Conservation (phyloP, 2,797 vertebrate species). For the Lutjanus argentimaculatus region DNA sequence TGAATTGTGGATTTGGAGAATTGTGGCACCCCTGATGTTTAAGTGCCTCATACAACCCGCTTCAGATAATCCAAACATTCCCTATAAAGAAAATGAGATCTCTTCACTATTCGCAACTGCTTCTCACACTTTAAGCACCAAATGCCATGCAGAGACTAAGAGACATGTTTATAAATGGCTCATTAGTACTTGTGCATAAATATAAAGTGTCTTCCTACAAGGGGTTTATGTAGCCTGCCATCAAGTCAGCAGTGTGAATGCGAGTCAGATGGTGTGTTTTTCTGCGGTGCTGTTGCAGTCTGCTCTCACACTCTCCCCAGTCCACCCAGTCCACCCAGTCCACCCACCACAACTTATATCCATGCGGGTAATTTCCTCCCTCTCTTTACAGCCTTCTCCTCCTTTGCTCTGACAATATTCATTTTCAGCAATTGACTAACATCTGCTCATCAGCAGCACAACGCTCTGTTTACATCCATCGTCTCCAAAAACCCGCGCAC, state of each 20-base stretch:
- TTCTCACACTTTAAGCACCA: conserved; percentile 33
- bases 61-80: too few relatives aligned
- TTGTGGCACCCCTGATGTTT: too few relatives aligned
- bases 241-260: conserved; percentile 45
- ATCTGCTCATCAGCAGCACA: conserved; percentile 51
- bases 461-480: conserved; percentile 27
- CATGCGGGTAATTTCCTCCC: background rate
- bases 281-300: conserved; percentile 38
- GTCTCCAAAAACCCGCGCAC: conserved; percentile 15
- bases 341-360: background rate
- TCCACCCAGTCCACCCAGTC: conserved; percentile 26
- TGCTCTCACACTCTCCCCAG: conserved; percentile 21
- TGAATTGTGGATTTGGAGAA: too few relatives aligned
- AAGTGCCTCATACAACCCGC: too few relatives aligned
- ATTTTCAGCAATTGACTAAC: conserved; percentile 35
- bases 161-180: conserved; percentile 66
- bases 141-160: conserved; percentile 36
- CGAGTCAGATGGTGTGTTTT: conserved; percentile 39
- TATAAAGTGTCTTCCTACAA: conserved; percentile 59
- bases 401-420: conserved; percentile 24
- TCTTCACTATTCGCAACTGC: conserved; percentile 27
- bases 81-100: conserved; percentile 7
- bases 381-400: conserved; percentile 4
- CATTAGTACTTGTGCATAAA: conserved; percentile 64
- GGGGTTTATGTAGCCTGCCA: conserved; percentile 44